Conservation (phyloP, 2,113 vertebrate genomes). For the Galemys pyrenaicus region DNA sequence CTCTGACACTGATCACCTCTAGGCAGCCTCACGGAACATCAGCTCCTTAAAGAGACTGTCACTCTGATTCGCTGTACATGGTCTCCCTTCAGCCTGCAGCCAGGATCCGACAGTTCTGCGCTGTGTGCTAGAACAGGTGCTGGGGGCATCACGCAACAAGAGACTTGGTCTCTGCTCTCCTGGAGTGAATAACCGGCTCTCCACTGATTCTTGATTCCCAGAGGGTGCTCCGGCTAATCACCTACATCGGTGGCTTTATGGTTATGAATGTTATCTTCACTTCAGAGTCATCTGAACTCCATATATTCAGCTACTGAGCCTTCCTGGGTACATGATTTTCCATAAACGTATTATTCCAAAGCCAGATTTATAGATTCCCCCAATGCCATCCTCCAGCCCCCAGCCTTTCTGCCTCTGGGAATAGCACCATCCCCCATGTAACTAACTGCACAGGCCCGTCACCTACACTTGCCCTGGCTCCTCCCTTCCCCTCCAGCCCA, state of each 20-base stretch:
- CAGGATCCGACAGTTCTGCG: background rate
- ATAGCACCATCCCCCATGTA: background rate
- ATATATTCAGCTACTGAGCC: background rate
- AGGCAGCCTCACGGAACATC: background rate
- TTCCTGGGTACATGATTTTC: background rate
- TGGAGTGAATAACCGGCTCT: no score
- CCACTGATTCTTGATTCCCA: background rate
- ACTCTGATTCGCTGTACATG: background rate
- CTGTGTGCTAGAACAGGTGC: background rate
- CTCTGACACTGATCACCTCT: background rate
- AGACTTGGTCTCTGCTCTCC: background rate
- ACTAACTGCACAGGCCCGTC: background rate
- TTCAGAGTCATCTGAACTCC: background rate
- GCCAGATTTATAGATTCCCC: background rate
- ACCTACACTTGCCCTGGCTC: background rate
- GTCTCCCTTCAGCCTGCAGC: background rate
- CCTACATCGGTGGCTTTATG: background rate
- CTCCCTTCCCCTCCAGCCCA: background rate
- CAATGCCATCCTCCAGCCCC: background rate
- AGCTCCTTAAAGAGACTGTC: background rate
- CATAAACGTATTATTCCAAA: background rate
- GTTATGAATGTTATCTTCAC: background rate
- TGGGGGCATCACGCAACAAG: no score
- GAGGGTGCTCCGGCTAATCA: background rate
- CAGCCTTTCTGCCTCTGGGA: accelerated